phyloP scores from a whole-genome alignment of 1,140 invertebrate genomes.

The Pteromalus puparum region DNA sequence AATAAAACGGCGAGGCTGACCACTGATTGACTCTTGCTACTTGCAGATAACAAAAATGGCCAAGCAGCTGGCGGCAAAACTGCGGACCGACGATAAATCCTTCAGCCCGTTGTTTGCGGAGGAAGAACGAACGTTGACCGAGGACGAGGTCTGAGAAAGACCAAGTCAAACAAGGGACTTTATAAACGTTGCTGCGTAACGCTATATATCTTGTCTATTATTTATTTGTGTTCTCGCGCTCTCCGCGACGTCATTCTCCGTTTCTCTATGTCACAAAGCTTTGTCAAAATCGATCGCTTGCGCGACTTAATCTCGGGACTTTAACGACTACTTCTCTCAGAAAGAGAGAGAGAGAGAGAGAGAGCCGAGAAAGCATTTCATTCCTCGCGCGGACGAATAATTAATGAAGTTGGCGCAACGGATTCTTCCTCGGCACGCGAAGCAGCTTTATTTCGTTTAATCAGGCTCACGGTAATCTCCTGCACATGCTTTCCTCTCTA shows the following conservation, averaged over 20 bases:
- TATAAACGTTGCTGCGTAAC: background rate
- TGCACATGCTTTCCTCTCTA: background rate
- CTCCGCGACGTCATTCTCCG: too few relatives aligned
- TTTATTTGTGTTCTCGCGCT: background rate
- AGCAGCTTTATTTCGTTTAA: slow-evolving; percentile 25
- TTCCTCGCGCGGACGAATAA: background rate
- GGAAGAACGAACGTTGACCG: slow-evolving; percentile 51
- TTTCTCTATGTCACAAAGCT: too few relatives aligned
- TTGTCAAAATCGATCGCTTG: too few relatives aligned
- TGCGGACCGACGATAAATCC: slow-evolving; percentile 8
- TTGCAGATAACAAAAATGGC: slow-evolving; percentile 44
- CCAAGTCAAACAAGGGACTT: too few relatives aligned
- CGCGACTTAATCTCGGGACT: background rate
- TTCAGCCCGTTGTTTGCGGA: background rate
- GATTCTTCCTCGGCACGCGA: slow-evolving; percentile 17
- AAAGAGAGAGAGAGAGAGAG: too few relatives aligned
- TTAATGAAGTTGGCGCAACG: slow-evolving; percentile 28
- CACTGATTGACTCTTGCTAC: background rate
- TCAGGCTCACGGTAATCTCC: slow-evolving; percentile 1
- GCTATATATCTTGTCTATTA: background rate
- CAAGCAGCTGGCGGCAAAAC: slow-evolving; percentile 34
- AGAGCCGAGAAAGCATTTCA: background rate
- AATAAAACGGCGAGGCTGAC: background rate
- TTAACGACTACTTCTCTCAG: too few relatives aligned
- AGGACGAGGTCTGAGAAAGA: slow-evolving; percentile 63